Evolutionary conservation across 2,888 invertebrate genomes (phyloP).

Genomic region (Psococerastis gibbosa): DNA sequence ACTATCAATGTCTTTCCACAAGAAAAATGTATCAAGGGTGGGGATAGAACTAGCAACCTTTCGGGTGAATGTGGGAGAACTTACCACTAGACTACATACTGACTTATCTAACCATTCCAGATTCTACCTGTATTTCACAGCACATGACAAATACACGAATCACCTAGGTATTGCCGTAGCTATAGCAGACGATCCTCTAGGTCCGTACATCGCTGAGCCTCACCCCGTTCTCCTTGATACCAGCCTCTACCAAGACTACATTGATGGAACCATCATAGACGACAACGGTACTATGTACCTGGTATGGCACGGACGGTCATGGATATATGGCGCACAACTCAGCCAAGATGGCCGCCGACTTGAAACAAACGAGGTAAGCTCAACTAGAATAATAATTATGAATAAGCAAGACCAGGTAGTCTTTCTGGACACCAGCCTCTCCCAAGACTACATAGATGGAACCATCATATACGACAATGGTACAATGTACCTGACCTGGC

Average conservation of each 20-base stretch:
- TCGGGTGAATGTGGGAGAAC: too few relatives aligned
- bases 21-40: too few relatives aligned
- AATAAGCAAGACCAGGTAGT: too few relatives aligned
- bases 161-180: background rate
- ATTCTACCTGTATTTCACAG: conserved; percentile 3
- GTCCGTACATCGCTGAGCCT: background rate
- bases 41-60: too few relatives aligned
- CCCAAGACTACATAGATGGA: background rate
- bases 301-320: background rate
- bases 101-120: too few relatives aligned
- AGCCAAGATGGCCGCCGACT: background rate
- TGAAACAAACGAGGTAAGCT: background rate
- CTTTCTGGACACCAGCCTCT: background rate
- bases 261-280: background rate
- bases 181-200: background rate
- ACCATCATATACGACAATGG: background rate
- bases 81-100: too few relatives aligned
- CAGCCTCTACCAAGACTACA: background rate
- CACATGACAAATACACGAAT: background rate
- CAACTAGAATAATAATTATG: too few relatives aligned
- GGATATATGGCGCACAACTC: background rate
- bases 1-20: too few relatives aligned
- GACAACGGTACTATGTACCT: background rate
- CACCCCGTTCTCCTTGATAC: background rate
- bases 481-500: background rate